phyloP scores from a whole-genome alignment of 2,113 vertebrate species.

The Tauraco erythrolophus region DNA sequence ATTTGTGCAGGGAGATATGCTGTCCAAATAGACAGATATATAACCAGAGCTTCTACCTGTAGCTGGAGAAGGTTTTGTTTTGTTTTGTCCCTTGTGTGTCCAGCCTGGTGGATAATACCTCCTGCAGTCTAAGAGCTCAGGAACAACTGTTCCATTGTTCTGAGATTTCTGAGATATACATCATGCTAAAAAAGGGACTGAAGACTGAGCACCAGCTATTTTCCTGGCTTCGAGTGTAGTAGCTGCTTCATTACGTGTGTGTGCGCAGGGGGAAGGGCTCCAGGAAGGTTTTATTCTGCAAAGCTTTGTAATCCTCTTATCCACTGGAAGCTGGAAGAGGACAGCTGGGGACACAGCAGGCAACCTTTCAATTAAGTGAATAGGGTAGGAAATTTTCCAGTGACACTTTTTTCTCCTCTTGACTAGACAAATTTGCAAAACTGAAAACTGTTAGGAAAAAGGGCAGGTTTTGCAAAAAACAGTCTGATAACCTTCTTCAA shows the following conservation, averaged over 20 bases:
- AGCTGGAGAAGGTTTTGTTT: neutral
- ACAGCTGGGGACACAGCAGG: slow-evolving; percentile 1
- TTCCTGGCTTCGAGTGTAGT: neutral
- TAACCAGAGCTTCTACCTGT: neutral
- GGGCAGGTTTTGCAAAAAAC: neutral
- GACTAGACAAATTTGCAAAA: neutral
- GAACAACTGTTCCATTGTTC: neutral
- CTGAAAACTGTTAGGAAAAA: neutral
- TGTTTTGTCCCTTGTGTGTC: neutral
- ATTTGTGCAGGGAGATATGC: neutral
- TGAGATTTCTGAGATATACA: neutral
- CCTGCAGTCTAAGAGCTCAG: neutral
- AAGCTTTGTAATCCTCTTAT: neutral
- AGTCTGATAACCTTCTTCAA: neutral
- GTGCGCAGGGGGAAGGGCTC: fast-evolving
- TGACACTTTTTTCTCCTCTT: neutral
- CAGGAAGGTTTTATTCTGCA: neutral
- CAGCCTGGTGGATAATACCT: too few species aligned
- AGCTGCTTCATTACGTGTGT: neutral
- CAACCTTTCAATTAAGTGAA: neutral
- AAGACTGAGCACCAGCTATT: neutral
- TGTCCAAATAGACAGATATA: neutral
- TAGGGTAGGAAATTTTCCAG: neutral
- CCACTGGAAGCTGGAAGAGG: neutral
- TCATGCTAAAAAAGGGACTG: neutral